Evolutionary conservation across 2,113 vertebrate genomes (phyloP).

Genomic region (Empidonax alnorum): DNA sequence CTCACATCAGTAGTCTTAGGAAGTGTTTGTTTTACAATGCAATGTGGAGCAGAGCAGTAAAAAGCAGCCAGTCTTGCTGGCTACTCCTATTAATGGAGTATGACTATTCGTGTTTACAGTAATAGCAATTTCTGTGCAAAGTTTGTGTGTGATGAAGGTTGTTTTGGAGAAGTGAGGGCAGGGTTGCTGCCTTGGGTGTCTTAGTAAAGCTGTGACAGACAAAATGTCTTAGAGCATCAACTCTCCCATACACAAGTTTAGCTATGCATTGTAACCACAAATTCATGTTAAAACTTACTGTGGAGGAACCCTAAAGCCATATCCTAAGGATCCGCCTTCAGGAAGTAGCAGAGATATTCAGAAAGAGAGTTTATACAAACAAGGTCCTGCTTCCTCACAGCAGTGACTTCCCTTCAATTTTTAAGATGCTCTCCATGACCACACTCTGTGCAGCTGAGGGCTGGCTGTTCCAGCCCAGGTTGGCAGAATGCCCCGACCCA

Average conservation of each 20-base stretch:
- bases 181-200: background rate
- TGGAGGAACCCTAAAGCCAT: background rate
- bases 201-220: background rate
- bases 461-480: background rate
- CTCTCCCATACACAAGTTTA: accelerated
- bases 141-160: accelerated
- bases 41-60: background rate
- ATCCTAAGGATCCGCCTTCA: background rate
- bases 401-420: background rate
- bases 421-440: background rate
- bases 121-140: background rate
- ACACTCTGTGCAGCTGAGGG: accelerated
- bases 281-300: background rate
- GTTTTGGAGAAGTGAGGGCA: background rate
- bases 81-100: background rate
- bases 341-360: background rate
- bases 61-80: background rate
- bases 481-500: background rate
- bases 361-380: background rate
- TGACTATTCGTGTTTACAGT: background rate
- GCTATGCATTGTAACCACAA: background rate
- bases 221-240: background rate
- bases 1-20: background rate
- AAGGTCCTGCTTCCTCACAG: accelerated
- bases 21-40: background rate